Percentiles rank a stretch among this genome's conserved stretches.
Evolutionary conservation across 2,113 vertebrate genomes (phyloP).

Genomic region (Hiodon tergisus): DNA sequence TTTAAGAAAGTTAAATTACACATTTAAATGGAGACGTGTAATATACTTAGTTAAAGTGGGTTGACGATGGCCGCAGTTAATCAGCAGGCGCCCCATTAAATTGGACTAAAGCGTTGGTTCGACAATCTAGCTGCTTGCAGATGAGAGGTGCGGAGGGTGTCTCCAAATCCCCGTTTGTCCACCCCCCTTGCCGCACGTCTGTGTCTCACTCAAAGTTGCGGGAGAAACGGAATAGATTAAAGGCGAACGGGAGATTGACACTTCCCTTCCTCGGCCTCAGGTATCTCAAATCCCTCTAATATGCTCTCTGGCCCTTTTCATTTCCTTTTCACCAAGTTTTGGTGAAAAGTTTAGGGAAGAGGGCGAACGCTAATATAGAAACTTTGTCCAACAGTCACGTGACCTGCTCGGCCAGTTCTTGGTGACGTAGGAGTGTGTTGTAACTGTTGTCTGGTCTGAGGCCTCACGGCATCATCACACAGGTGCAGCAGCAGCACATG

Average conservation of each 20-base stretch:
- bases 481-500: not conserved
- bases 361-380: not conserved
- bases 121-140: slow-evolving; percentile 23
- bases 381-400: too few relatives aligned
- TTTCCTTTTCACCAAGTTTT: not conserved
- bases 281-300: slow-evolving; percentile 3
- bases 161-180: not conserved
- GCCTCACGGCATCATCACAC: not conserved
- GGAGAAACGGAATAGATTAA: slow-evolving; percentile 7
- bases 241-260: slow-evolving; percentile 8
- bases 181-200: not conserved
- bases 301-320: not conserved
- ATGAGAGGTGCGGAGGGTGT: not conserved
- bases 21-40: slow-evolving; percentile 50
- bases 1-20: slow-evolving; percentile 50
- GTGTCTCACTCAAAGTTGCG: slow-evolving; percentile 5
- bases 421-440: too few relatives aligned
- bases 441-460: not conserved
- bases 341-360: not conserved
- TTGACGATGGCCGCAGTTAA: slow-evolving; percentile 38
- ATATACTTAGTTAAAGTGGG: slow-evolving; percentile 46
- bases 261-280: slow-evolving; percentile 8
- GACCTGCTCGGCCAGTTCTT: too few relatives aligned
- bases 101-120: slow-evolving; percentile 24
- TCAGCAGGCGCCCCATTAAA: slow-evolving; percentile 37